Percentiles rank a stretch among this genome's conserved stretches.
phyloP scores from a whole-genome alignment of 2,888 invertebrate genomes.

The Stictocephala bisonia region DNA sequence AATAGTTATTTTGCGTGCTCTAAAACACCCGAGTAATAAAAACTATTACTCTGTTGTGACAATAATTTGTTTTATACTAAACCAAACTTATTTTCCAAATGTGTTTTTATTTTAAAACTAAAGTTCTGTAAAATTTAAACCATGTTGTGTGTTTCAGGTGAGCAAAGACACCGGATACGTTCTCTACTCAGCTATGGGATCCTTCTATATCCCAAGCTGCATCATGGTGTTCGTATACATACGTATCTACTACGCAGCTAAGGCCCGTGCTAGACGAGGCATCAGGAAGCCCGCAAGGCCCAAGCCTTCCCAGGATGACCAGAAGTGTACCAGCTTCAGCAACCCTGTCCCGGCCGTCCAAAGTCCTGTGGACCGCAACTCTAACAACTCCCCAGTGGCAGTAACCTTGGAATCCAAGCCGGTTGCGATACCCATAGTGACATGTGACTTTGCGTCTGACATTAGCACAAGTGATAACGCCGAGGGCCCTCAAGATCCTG shows the following conservation, averaged over 20 bases:
- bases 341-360: slow-evolving; percentile 66
- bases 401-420: slow-evolving; percentile 81
- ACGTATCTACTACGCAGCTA: slow-evolving; percentile 97
- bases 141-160: slow-evolving; percentile 76
- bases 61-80: no score
- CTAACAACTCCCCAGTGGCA: slow-evolving; percentile 63
- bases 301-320: slow-evolving; percentile 63
- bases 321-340: slow-evolving; percentile 59
- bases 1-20: no score
- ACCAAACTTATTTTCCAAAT: no score
- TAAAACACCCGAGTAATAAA: no score
- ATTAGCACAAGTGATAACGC: slow-evolving; percentile 81
- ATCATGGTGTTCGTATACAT: slow-evolving; percentile 99
- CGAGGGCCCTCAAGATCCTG: slow-evolving; percentile 54
- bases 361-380: slow-evolving; percentile 65
- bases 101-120: no score
- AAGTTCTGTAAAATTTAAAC: no score
- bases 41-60: no score
- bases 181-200: slow-evolving; percentile 96
- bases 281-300: slow-evolving; percentile 84
- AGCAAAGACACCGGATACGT: slow-evolving; percentile 98
- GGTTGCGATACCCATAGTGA: slow-evolving; percentile 84
- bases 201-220: slow-evolving; percentile 99
- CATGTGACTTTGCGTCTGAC: slow-evolving; percentile 89
- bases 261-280: slow-evolving; percentile 88